Percentiles rank a stretch among this genome's conserved stretches.
Conservation (phyloP, 2,797 vertebrate species). For the Notoglanidium macrostoma region DNA sequence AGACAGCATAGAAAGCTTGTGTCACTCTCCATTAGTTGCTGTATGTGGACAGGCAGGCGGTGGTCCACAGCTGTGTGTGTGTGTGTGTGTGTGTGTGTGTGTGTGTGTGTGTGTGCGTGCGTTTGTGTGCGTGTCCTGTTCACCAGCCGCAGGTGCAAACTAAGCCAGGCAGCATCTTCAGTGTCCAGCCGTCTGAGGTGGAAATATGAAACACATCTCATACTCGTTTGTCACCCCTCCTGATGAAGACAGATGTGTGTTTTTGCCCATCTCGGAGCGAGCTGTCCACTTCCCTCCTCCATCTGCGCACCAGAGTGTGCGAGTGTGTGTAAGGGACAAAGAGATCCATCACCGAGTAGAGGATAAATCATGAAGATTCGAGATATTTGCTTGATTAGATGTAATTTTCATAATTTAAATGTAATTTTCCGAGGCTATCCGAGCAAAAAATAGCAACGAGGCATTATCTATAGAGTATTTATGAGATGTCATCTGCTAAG, state of each 20-base stretch:
- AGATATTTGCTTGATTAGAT: conserved; percentile 74
- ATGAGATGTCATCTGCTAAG: conserved; percentile 65
- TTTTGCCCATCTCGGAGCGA: conserved; percentile 44
- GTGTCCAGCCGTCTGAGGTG: conserved; percentile 50
- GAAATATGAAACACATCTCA: conserved; percentile 54
- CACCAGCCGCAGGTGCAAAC: conserved; percentile 56
- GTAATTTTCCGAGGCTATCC: conserved; percentile 64
- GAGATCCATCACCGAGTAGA: conserved; percentile 39
- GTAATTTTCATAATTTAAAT: conserved; percentile 62
- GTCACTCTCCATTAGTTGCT: conserved; percentile 54
- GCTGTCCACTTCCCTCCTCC: conserved; percentile 50
- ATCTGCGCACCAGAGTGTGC: conserved; percentile 40
- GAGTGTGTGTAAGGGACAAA: conserved; percentile 22
- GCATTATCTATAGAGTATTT: conserved; percentile 74
- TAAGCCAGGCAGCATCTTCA: conserved; percentile 46
- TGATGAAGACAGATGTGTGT: conserved; percentile 64
- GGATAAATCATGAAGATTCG: conserved; percentile 31
- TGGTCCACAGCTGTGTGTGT: conserved; percentile 48
- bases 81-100: not conserved
- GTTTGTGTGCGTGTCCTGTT: conserved; percentile 3
- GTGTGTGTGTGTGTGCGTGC: not conserved
- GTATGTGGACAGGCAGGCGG: conserved; percentile 48
- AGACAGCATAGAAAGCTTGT: conserved; percentile 28
- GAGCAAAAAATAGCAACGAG: conserved; percentile 67
- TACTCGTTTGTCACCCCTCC: conserved; percentile 50